Conservation (phyloP, 1,140 invertebrate species). For the Drosophila saltans region DNA sequence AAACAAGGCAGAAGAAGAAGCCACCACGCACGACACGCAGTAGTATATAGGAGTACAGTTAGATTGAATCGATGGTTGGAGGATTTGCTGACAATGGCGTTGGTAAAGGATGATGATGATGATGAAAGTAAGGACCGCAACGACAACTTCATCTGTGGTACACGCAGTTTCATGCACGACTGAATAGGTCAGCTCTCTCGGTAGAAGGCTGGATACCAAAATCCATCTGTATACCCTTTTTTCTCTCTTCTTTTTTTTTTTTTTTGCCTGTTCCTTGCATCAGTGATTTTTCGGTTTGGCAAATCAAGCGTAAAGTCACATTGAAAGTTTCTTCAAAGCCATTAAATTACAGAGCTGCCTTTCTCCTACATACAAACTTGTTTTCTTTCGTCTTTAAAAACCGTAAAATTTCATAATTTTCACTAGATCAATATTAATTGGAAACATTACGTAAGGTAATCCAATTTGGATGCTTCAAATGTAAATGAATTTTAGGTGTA, state of each 20-base stretch:
- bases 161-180: constrained; percentile 68
- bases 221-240: constrained; percentile 35
- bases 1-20: constrained; percentile 60
- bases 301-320: constrained; percentile 74
- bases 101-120: not conserved
- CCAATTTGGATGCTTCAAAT: too few relatives aligned
- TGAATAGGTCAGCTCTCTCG: constrained; percentile 41
- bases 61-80: constrained; percentile 2
- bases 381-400: too few relatives aligned
- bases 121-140: constrained; percentile 14
- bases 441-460: too few relatives aligned
- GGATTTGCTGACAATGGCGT: constrained; percentile 35
- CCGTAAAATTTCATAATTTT: not conserved
- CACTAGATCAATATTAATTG: too few relatives aligned
- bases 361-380: too few relatives aligned
- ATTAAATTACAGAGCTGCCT: not conserved
- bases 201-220: constrained; percentile 28
- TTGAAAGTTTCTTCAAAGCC: constrained; percentile 54
- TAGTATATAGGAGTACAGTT: not conserved
- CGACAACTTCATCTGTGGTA: constrained; percentile 53
- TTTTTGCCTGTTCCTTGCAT: constrained; percentile 38
- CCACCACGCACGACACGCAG: not conserved
- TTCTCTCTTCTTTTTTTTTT: constrained; percentile 34
- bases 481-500: too few relatives aligned
- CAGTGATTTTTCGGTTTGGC: constrained; percentile 57